Base-by-base conservation (phyloP, 2,888 invertebrate genomes). In the Drosophila stalkeri region DNA sequence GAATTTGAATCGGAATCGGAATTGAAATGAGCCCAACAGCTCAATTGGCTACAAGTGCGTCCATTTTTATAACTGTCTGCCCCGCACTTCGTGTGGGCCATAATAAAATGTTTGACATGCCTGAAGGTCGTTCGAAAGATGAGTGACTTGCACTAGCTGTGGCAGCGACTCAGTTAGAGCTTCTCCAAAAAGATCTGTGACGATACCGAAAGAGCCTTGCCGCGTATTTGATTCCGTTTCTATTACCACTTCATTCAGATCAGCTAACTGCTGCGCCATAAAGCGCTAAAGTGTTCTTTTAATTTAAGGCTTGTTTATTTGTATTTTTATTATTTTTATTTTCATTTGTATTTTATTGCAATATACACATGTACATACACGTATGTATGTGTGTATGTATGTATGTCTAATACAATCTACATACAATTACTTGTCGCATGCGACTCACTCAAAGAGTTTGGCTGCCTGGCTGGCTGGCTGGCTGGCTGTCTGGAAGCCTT, bases 291-390 rank as follows among this genome's bases (percentile, higher is more conserved):
- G 81, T 85, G 81, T 83, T 75, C 57, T 72, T 66, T 77, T 75
- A 83, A 83, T 86, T 82, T 70, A 75, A 72, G 68, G 73, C 79
- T 74, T 82, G 79, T 81, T 86, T 86, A 80, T 16, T 47, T 81
- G 84, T 80, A 80, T 47, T 47, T 47, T 3, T 9, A 27, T 43
- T 80, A 80, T 47, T 47, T 47, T 3, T 9, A 27, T 43, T 78
- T 76, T 74, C 72, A 74, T 67, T 82, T 88, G 6, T 27, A 27
- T 27, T 27, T 82, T 82, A 81, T 86, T 83, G 69, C 69, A 86
- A 33, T 51, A 12, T 54, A 54, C 37, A 73, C 83, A 79, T 81
- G 81, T 73, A 75, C 31, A n/a, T 49, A 12, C 72, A 75, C 31
- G 12, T 49, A 12, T 9, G 31, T 31, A 31, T 12, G 3, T 49